Percentiles rank a stretch among this genome's conserved stretches.
Evolutionary conservation across 2,888 invertebrate genomes (phyloP).

Genomic region (Cataglyphis cursor): DNA sequence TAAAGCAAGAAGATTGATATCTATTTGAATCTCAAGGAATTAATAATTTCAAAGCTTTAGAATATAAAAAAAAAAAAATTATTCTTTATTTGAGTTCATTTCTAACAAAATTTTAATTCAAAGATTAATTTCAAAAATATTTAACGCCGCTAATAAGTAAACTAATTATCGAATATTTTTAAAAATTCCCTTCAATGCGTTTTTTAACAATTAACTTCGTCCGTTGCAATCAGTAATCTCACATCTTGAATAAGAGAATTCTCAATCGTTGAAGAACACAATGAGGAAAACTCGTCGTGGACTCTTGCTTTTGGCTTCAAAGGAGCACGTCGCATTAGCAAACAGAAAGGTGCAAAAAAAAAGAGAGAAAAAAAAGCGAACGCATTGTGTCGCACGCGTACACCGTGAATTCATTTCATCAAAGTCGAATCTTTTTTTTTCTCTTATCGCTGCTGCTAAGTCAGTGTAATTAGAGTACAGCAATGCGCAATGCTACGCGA

Average conservation of each 20-base stretch:
- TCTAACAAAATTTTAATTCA: not conserved
- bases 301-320: not conserved
- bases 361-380: not conserved
- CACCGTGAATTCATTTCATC: slow-evolving; percentile 6
- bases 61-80: not conserved
- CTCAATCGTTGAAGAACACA: not conserved
- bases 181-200: not conserved
- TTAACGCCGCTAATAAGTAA: not conserved
- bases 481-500: not conserved
- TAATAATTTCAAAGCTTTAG: not conserved
- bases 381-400: slow-evolving; percentile 9
- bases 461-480: slow-evolving; percentile 19
- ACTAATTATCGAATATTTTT: not conserved
- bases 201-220: not conserved
- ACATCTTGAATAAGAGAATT: not conserved
- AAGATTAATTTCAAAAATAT: not conserved
- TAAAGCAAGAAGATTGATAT: not conserved
- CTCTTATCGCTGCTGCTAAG: not conserved
- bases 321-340: slow-evolving; percentile 12
- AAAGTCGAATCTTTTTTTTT: slow-evolving; percentile 11
- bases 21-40: not conserved
- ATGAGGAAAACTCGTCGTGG: not conserved
- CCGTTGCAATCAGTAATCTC: not conserved
- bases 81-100: not conserved
- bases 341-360: slow-evolving; percentile 6